A percentile compares a stretch with the other conserved stretches of the same genome.
These are phyloP conservation scores for Verasper variegatus DNA, from an alignment of 2,113 vertebrate species.

Conservation along the genomic window DNA sequence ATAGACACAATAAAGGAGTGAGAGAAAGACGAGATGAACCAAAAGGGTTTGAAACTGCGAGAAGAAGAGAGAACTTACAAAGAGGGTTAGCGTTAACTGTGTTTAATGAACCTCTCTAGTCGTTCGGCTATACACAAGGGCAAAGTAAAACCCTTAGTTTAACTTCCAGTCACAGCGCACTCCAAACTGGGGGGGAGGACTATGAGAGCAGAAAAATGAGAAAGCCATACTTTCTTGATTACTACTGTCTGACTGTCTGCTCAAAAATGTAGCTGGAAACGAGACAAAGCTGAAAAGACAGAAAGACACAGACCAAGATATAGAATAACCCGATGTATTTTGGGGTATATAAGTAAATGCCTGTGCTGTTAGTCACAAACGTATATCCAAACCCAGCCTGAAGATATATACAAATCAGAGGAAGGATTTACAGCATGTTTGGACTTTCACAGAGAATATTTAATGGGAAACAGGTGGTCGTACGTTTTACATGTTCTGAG, in stretches of 20 bases:
- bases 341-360: conserved; percentile 12
- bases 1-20: neutral
- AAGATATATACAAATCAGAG: neutral
- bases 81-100: neutral
- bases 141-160: conserved; percentile 17
- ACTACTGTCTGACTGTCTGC: conserved; percentile 49
- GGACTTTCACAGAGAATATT: too few relatives aligned
- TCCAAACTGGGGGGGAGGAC: conserved; percentile 2
- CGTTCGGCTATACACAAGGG: conserved; percentile 7
- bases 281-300: conserved; percentile 2
- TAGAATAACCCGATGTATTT: neutral
- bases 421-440: neutral
- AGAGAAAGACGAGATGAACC: neutral
- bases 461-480: too few relatives aligned
- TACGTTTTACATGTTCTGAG: neutral
- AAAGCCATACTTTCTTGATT: conserved; percentile 50
- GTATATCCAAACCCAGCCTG: neutral
- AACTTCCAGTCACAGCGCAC: conserved; percentile 33
- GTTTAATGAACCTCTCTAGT: conserved; percentile 8
- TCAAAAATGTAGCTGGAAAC: conserved; percentile 46
- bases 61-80: neutral
- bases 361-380: neutral
- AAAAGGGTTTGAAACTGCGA: neutral
- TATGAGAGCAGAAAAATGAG: conserved; percentile 3
- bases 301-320: neutral